Conservation (phyloP, 1,140 invertebrate species). For the Hestina assimilis region DNA sequence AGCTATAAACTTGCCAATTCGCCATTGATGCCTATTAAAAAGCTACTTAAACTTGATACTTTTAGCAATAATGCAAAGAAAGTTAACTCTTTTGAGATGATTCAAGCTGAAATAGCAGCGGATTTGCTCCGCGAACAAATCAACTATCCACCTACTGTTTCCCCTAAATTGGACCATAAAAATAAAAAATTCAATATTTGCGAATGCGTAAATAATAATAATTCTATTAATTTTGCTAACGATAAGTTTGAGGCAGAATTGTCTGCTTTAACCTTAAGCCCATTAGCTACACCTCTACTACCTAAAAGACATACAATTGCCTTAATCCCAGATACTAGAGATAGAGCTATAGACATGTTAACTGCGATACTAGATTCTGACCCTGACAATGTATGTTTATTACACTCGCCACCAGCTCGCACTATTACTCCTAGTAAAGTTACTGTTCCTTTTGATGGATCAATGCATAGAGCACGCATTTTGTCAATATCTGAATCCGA, state of each 20-base stretch:
- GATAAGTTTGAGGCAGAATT: constrained; percentile 71
- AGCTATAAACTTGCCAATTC: constrained; percentile 92
- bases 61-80: constrained; percentile 68
- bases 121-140: constrained; percentile 83
- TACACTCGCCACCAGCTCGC: constrained; percentile 58
- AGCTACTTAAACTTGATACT: constrained; percentile 69
- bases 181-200: constrained; percentile 45
- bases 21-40: constrained; percentile 80
- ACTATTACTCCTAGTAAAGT: constrained; percentile 77
- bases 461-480: constrained; percentile 77
- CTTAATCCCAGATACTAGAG: constrained; percentile 53
- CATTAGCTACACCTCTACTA: constrained; percentile 66
- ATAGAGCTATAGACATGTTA: constrained; percentile 63
- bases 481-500: constrained; percentile 79
- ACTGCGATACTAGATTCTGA: constrained; percentile 74
- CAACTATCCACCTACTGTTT: constrained; percentile 84
- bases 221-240: constrained; percentile 48
- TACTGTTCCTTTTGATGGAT: constrained; percentile 77
- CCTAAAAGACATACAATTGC: constrained; percentile 60
- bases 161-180: constrained; percentile 66
- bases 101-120: constrained; percentile 80
- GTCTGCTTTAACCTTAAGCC: constrained; percentile 65
- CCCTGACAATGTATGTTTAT: constrained; percentile 59
- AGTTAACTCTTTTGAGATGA: constrained; percentile 76
- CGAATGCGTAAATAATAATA: constrained; percentile 48